Conservation (phyloP, 2,888 invertebrate genomes). For the Chloroclystis v-ata region DNA sequence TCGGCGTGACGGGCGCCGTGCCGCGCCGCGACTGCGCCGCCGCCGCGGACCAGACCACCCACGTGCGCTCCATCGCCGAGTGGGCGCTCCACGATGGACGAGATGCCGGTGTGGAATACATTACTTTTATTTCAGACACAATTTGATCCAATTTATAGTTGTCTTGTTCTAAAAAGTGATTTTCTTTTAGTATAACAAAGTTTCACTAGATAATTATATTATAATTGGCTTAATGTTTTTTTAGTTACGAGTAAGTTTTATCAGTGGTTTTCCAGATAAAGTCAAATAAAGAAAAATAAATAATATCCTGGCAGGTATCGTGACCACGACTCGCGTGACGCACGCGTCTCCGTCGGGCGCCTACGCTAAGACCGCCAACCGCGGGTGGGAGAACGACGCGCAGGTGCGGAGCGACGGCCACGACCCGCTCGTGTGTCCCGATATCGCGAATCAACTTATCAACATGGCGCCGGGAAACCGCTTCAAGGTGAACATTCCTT, state of each 20-base stretch:
- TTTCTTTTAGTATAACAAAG: too few relatives aligned
- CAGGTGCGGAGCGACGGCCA: slow-evolving; percentile 57
- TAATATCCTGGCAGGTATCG: slow-evolving; percentile 36
- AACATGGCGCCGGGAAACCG: slow-evolving; percentile 16
- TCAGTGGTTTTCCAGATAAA: too few relatives aligned
- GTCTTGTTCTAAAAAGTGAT: too few relatives aligned
- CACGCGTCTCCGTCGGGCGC: slow-evolving; percentile 85
- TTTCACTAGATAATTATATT: too few relatives aligned
- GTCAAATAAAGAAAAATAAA: too few relatives aligned
- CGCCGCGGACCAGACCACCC: slow-evolving; percentile 69
- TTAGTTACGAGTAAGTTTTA: too few relatives aligned
- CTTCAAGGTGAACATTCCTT: slow-evolving; percentile 76
- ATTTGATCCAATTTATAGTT: too few relatives aligned
- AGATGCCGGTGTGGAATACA: slow-evolving; percentile 37
- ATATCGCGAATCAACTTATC: slow-evolving; percentile 84
- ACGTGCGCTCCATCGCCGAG: slow-evolving; percentile 79
- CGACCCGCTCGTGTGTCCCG: slow-evolving; percentile 73
- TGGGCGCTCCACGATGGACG: slow-evolving; percentile 77
- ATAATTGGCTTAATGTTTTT: too few relatives aligned
- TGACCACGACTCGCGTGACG: slow-evolving; percentile 86
- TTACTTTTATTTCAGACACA: too few relatives aligned
- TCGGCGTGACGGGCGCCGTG: slow-evolving; percentile 82
- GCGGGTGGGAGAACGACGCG: slow-evolving; percentile 83
- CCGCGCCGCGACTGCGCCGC: slow-evolving; percentile 77
- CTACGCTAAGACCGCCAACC: slow-evolving; percentile 81